Conservation (phyloP, 2,797 vertebrate genomes). For the Muscicapa striata region DNA sequence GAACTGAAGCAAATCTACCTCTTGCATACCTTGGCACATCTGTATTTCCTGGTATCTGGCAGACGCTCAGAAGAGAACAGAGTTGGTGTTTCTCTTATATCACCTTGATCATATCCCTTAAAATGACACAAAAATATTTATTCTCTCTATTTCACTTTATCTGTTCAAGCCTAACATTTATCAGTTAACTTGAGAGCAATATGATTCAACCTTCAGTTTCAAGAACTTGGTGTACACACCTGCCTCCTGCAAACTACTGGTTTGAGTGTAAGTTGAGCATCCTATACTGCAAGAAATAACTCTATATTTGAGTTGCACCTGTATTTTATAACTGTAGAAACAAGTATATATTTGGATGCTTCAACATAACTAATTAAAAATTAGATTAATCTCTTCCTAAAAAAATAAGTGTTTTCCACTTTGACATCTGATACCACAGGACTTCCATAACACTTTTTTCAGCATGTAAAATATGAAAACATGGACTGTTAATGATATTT, state of each 20-base stretch:
- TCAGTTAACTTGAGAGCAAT: neutral
- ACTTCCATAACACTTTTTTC: neutral
- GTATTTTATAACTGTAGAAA: neutral
- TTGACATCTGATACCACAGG: neutral
- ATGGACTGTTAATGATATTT: neutral
- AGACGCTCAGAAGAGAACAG: neutral
- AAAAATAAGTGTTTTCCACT: neutral
- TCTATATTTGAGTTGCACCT: neutral
- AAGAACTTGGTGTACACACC: neutral
- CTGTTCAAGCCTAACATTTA: neutral
- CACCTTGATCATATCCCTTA: neutral
- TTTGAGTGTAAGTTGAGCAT: neutral
- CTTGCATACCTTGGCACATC: neutral
- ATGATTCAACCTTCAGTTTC: neutral
- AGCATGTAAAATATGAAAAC: neutral
- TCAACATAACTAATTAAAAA: neutral
- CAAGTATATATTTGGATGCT: neutral
- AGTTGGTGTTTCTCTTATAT: neutral
- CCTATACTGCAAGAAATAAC: neutral
- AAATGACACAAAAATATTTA: neutral
- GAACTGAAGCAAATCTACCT: neutral
- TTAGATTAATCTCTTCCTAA: neutral
- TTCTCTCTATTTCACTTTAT: neutral
- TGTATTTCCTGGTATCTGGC: neutral
- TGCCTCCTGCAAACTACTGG: neutral